Evolutionary conservation across 2,113 vertebrate genomes (phyloP).

Genomic region (Embiotoca jacksoni): DNA sequence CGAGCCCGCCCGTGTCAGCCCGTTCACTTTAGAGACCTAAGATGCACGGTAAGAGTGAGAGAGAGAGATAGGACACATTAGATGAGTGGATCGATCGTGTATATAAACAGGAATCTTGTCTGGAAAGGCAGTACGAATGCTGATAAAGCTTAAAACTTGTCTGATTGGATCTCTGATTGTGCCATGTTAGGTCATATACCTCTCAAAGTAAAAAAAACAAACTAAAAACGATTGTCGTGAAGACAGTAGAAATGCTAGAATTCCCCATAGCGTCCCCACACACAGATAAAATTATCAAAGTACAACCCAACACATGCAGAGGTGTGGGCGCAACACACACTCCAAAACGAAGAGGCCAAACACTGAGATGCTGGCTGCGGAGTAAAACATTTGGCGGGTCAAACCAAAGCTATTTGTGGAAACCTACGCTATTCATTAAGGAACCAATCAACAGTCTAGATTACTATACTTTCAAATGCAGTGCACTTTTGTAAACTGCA

Average conservation of each 20-base stretch:
- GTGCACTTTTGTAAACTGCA: slow-evolving; percentile 43
- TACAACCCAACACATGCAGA: slow-evolving; percentile 4
- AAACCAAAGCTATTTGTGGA: slow-evolving; percentile 62
- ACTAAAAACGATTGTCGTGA: neutral
- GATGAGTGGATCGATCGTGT: neutral
- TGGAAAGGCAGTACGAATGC: neutral
- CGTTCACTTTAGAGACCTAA: slow-evolving; percentile 96
- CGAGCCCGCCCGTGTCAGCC: slow-evolving; percentile 89
- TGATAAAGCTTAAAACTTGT: neutral
- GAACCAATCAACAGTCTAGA: slow-evolving; percentile 43
- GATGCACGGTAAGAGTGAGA: neutral
- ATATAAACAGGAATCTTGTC: neutral
- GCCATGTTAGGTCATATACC: too few species aligned
- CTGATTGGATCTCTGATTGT: neutral
- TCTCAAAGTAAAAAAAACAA: slow-evolving; percentile 1
- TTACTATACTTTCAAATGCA: slow-evolving; percentile 44
- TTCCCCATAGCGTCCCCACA: neutral
- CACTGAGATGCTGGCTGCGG: slow-evolving; percentile 29
- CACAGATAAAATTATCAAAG: slow-evolving; percentile 26
- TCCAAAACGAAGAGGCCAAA: slow-evolving; percentile 35
- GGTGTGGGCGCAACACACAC: slow-evolving; percentile 15
- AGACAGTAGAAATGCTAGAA: neutral
- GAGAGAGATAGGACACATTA: neutral
- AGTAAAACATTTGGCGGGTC: slow-evolving; percentile 41
- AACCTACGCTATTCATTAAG: slow-evolving; percentile 54